Evolutionary conservation across 2,113 vertebrate species (phyloP).

Genomic region (Antennarius striatus): DNA sequence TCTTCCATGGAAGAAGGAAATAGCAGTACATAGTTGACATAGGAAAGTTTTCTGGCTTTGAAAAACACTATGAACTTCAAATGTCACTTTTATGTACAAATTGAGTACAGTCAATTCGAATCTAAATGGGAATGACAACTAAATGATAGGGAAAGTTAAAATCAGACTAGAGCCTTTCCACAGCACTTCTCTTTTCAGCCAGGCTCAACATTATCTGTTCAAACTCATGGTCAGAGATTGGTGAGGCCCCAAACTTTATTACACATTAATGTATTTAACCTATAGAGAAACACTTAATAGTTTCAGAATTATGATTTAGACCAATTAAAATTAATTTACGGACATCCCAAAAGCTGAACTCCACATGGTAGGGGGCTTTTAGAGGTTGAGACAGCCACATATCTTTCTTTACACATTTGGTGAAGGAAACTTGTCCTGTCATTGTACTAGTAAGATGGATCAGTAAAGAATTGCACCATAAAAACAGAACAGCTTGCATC

Average conservation of each 20-base stretch:
- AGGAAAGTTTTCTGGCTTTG: neutral
- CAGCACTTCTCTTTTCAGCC: constrained; percentile 22
- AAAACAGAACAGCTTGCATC: constrained; percentile 12
- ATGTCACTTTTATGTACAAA: neutral
- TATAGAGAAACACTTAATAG: constrained; percentile 61
- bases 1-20: too few relatives aligned
- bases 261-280: constrained; percentile 76
- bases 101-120: neutral
- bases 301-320: constrained; percentile 45
- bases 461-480: constrained; percentile 36
- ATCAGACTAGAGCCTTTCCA: neutral
- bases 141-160: neutral
- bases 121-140: neutral
- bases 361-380: constrained; percentile 73
- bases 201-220: constrained; percentile 51
- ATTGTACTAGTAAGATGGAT: constrained; percentile 28
- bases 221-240: constrained; percentile 57
- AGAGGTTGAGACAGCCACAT: constrained; percentile 38
- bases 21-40: neutral
- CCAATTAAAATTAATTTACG: constrained; percentile 76
- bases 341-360: constrained; percentile 60
- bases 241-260: constrained; percentile 61
- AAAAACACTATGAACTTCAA: neutral
- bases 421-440: constrained; percentile 24
- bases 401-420: constrained; percentile 19